Conservation (phyloP, 2,888 invertebrate species). For the Lochmaea crataegi region DNA sequence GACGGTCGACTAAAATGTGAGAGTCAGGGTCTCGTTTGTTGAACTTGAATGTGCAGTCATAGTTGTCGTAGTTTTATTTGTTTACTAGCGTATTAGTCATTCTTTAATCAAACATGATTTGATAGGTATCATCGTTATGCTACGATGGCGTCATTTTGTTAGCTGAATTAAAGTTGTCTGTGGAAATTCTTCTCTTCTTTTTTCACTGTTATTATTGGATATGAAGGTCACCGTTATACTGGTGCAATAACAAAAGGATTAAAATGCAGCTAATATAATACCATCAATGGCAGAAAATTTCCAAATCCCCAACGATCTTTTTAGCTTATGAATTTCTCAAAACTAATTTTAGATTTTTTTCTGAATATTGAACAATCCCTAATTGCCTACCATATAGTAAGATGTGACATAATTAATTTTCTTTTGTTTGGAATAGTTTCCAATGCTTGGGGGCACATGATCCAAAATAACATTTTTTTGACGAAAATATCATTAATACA, state of each 20-base stretch:
- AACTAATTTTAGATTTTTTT: no score
- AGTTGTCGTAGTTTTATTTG: constrained; percentile 34
- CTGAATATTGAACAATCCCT: no score
- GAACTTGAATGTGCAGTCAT: constrained; percentile 33
- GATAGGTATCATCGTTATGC: neutral
- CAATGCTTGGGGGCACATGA: no score
- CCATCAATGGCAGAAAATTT: neutral
- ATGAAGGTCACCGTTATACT: neutral
- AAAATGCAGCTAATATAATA: neutral
- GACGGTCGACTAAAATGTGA: constrained; percentile 28
- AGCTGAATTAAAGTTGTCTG: neutral
- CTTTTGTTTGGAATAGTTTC: no score
- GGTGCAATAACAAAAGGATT: neutral
- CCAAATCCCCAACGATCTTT: no score
- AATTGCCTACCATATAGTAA: no score
- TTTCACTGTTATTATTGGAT: neutral
- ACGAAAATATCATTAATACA: no score
- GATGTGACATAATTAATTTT: no score
- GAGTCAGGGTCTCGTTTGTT: constrained; percentile 32
- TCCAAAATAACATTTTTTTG: no score
- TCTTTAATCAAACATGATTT: neutral
- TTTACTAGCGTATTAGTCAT: constrained; percentile 35
- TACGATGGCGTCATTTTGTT: neutral
- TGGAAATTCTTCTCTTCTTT: neutral
- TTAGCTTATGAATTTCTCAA: no score